Conservation (phyloP, 2,888 invertebrate genomes). For the Caenorhabditis zanzibari region DNA sequence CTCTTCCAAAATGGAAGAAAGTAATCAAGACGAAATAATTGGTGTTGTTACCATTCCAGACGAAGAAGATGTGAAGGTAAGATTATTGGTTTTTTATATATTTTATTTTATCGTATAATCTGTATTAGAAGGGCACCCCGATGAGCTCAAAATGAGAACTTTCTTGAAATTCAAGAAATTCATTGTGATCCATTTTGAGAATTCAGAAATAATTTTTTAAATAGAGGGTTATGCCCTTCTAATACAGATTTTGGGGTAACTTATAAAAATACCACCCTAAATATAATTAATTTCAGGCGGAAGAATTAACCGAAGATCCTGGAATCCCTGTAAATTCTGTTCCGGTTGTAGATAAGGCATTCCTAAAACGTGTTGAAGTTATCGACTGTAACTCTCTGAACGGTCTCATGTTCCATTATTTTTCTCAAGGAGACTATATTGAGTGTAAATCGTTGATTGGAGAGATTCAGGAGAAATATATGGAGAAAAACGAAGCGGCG, state of each 20-base stretch:
- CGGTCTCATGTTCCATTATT: slow-evolving; percentile 57
- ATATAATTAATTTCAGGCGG: slow-evolving; percentile 1
- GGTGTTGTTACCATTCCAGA: slow-evolving; percentile 27
- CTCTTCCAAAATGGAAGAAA: slow-evolving; percentile 43
- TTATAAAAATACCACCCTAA: too few relatives aligned
- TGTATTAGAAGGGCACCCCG: too few relatives aligned
- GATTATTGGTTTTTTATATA: not conserved
- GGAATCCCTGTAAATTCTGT: not conserved
- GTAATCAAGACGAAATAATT: slow-evolving; percentile 58
- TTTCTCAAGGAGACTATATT: slow-evolving; percentile 66
- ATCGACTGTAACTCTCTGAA: slow-evolving; percentile 51
- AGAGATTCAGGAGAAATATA: slow-evolving; percentile 70
- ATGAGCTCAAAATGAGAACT: too few relatives aligned
- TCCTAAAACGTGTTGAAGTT: slow-evolving; percentile 41
- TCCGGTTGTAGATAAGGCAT: not conserved
- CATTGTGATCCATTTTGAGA: not conserved
- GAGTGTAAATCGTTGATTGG: slow-evolving; percentile 70
- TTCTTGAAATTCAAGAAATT: too few relatives aligned
- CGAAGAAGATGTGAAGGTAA: slow-evolving; percentile 40
- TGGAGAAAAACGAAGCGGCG: slow-evolving; percentile 74
- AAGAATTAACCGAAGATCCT: not conserved
- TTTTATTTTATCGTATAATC: too few relatives aligned
- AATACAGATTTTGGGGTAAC: too few relatives aligned
- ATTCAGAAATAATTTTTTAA: too few relatives aligned
- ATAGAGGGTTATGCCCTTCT: too few relatives aligned